Base-by-base conservation (phyloP, 2,888 invertebrate genomes). In the Brachypalpus laphriformis region DNA sequence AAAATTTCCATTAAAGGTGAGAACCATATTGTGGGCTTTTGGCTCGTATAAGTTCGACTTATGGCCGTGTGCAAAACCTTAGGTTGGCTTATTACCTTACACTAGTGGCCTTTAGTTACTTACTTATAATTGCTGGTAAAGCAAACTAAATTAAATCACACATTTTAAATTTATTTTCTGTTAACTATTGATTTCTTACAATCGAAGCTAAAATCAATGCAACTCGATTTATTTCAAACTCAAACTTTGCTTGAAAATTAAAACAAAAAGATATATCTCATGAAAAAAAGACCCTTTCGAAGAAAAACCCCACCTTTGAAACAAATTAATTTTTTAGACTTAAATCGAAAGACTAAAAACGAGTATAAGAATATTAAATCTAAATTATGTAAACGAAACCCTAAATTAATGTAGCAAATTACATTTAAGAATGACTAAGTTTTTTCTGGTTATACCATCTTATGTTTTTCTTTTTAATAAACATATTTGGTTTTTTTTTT, bases 341-440 rank as follows among this genome's bases (percentile, higher is more conserved):
- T 83, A 54, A 80, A 80, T 85, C 22, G 56, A 80, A 71, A 85
- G 80, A 85, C 83, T 85, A 75, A 78, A 68, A 61, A 57, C 54
- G 16, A 74, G 28, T 37, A 37, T 40, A 65, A 75, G 74, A 66
- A 20, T 59, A 65, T 74, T 66, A 65, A 75, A 70, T 25, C 45
- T 57, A 70, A 75, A 56, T 49, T 42, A 63, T 75, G 20, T 56
- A 82, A 82, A 42, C 28, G 20, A 72, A 65, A 71, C 42, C 37
- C 68, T 75, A 85, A 74, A 65, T 78, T 71, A 59, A 80, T 71
- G 22, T 85, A 85, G 83, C 74, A 75, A 85, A 85, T 85, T 80
- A 83, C 59, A 71, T 45, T 70, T 75, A 57, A 72, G 70, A 70
- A 70, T 42, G 57, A 80, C 78, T 47, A 54, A 75, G 40, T 75